These are phyloP conservation scores for Eupithecia insigniata DNA, from an alignment of 2,888 invertebrate species.

Conservation along the genomic window DNA sequence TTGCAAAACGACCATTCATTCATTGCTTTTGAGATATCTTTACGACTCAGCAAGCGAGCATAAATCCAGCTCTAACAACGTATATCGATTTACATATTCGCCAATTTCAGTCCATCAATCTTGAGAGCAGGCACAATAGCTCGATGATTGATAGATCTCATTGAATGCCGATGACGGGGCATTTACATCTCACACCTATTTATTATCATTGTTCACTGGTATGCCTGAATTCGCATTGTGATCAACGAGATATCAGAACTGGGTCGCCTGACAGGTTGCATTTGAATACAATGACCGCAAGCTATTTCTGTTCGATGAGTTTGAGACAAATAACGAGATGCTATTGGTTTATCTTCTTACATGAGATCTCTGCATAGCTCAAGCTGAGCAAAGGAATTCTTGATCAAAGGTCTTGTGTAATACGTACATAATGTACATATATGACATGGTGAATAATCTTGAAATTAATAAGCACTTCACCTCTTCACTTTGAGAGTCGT, in stretches of 20 bases:
- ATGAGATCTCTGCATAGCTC: slow-evolving; percentile 1
- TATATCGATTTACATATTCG: slow-evolving; percentile 5
- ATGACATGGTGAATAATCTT: not conserved
- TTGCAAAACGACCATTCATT: slow-evolving; percentile 1
- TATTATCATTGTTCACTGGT: slow-evolving; percentile 31
- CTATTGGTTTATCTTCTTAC: slow-evolving; percentile 17
- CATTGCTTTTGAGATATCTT: not conserved
- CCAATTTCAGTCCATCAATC: slow-evolving; percentile 14
- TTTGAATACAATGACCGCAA: slow-evolving; percentile 47
- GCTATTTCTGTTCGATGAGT: slow-evolving; percentile 39
- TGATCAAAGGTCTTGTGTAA: not conserved
- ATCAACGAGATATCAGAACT: slow-evolving; percentile 42
- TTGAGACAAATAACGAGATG: slow-evolving; percentile 25
- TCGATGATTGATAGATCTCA: slow-evolving; percentile 30
- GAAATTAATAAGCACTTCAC: not conserved
- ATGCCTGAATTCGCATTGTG: slow-evolving; percentile 42
- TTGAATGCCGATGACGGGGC: slow-evolving; percentile 32
- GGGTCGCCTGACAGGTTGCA: slow-evolving; percentile 38
- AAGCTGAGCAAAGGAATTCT: not conserved
- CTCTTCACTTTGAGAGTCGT: too few relatives aligned
- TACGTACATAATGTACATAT: not conserved
- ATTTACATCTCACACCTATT: slow-evolving; percentile 33
- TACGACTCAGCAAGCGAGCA: not conserved
- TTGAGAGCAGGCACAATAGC: slow-evolving; percentile 22
- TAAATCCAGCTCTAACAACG: not conserved